Base-by-base conservation (phyloP, 2,113 vertebrate genomes). In the Halichoeres trimaculatus region DNA sequence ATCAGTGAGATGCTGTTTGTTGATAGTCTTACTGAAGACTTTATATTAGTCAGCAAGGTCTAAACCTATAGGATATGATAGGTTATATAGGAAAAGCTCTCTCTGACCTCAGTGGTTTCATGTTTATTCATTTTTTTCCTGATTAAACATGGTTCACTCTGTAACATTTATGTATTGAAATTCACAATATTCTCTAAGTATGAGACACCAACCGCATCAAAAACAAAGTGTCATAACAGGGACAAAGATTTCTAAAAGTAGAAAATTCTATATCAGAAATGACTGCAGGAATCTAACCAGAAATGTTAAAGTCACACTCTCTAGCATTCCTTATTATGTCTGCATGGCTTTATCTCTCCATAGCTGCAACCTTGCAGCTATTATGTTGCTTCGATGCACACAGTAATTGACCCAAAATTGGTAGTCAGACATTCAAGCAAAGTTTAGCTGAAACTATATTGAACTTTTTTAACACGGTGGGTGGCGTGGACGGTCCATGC, bases 341-440 rank as follows among this genome's bases (percentile, higher is more conserved):
- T 64, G 40, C 61, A 34, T 48, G 78, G 36, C 51, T 83, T 72
- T 51, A 71, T 8, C 41, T 79, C 45, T 69, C 58, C 48, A 68
- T 40, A 55, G 66, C 53, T 70, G 72, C 69, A 76, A 38, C 52
- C 34, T 50, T 41, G 10, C 61, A 45, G 66, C 63, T 65, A 36
- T 34, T 56, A 56, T 67, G 61, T 74, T 64, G 74, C 74, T 76
- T 68, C 30, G 5, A 56, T 76, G 62, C 68, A 59, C 26, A 50
- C 23, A 30, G 77, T 76, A 75, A 82, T 74, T 87, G 80, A 85
- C 66, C 36, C n/a, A 19, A 12, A 36, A 73, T 24, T 64, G 66
- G 64, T 54, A 63, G 51, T 72, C 40, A 72, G 43, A 77, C 68
- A 66, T 70, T 52, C 26, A 54, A 34, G 19, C 45, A 47, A 40